phyloP scores from a whole-genome alignment of 2,797 vertebrate genomes.

The Tinamus major region DNA sequence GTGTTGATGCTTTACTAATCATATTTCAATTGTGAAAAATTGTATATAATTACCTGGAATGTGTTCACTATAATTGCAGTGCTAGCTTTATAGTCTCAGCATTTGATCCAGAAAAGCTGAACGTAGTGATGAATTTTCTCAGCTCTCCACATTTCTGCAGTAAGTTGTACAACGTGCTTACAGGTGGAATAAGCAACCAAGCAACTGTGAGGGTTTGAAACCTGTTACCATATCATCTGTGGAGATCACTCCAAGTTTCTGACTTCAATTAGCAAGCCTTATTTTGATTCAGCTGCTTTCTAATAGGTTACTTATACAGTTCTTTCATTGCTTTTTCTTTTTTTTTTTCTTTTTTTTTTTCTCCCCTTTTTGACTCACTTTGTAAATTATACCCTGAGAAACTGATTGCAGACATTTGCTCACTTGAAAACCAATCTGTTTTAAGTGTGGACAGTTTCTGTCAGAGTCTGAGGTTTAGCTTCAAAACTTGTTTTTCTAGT shows the following conservation, averaged over 20 bases:
- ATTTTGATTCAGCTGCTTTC: slow-evolving; percentile 33
- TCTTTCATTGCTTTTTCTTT: not conserved
- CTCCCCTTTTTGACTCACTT: not conserved
- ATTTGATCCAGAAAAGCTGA: slow-evolving; percentile 40
- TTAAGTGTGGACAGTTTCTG: not conserved
- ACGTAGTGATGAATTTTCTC: slow-evolving; percentile 22
- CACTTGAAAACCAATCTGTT: not conserved
- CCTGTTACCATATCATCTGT: slow-evolving; percentile 20
- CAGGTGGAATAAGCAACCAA: slow-evolving; percentile 37
- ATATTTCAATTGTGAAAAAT: slow-evolving; percentile 58
- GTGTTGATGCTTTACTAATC: slow-evolving; percentile 58
- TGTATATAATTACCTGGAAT: slow-evolving; percentile 51
- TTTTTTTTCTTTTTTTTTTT: not conserved
- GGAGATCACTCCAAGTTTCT: slow-evolving; percentile 19
- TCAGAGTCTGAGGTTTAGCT: not conserved
- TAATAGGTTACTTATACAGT: not conserved
- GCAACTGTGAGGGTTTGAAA: slow-evolving; percentile 41
- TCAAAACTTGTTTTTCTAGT: not conserved
- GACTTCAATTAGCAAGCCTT: slow-evolving; percentile 43
- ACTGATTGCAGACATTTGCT: not conserved
- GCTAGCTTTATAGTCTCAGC: slow-evolving; percentile 35
- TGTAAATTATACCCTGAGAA: not conserved
- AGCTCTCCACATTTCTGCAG: slow-evolving; percentile 39
- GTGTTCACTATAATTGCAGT: slow-evolving; percentile 25
- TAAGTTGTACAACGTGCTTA: not conserved